Base-by-base conservation (phyloP, 2,888 invertebrate species). In the Protophormia terraenovae region DNA sequence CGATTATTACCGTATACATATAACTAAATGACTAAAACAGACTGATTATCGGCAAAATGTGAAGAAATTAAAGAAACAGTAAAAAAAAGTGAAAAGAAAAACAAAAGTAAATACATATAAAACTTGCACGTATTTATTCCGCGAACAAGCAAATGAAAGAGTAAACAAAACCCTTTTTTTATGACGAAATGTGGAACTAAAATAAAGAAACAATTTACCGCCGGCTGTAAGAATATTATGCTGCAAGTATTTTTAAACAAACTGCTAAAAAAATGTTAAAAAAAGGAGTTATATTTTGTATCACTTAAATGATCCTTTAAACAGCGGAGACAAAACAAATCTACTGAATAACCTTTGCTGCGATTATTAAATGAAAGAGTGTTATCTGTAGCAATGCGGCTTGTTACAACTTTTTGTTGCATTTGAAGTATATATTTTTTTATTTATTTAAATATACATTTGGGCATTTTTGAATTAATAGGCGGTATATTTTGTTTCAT, bases 121-220 rank as follows among this genome's bases (percentile, higher is more conserved):
- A 7, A 45, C 4, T n/a, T 45, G 35, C 6, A 32, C 12, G 35
- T 22, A 8, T n/a, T n/a, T n/a, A n/a, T n/a, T n/a, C n/a, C n/a
- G n/a, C 16, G 67, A n/a, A 1, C 47, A 38, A 78, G 29, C n/a
- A n/a, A 8, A 35, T 1, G 22, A 50, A 62, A 50, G 35, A 55
- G 71, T 50, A 80, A 81, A 84, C 67, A 78, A 73, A 76, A 73
- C 32, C 77, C 55, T 16, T 62, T 58, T 73, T 73, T 79, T 72
- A 75, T 84, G 64, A 75, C 50, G 47, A 75, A 83, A 84, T 64
- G 79, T 79, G 83, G 79, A 79, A 84, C 83, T 80, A 72, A 60
- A 76, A 66, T 53, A 41, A 35, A 76, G 72, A 53, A 79, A 75
- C 35, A 64, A 66, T 50, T 73, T 82, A 82, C 84, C 84, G 84